These are phyloP conservation scores for Sminthopsis crassicaudata DNA, from an alignment of 2,113 vertebrate genomes.

Conservation along the genomic window DNA sequence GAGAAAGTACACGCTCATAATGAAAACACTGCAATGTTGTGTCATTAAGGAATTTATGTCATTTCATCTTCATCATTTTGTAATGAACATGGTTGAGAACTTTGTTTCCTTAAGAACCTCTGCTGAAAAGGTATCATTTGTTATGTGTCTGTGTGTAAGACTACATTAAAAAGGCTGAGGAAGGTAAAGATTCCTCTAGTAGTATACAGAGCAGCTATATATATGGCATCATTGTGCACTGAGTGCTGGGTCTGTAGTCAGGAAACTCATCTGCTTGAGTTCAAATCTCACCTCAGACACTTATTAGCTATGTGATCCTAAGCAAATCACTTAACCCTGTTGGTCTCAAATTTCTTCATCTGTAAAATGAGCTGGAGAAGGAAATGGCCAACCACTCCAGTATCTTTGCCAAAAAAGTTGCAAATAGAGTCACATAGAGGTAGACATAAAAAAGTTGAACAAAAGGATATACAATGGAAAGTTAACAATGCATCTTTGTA, in stretches of 20 bases:
- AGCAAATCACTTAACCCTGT: background rate
- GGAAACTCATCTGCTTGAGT: background rate
- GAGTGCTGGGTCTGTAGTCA: background rate
- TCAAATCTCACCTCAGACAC: background rate
- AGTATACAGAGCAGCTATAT: background rate
- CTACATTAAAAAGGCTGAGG: background rate
- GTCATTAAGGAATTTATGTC: background rate
- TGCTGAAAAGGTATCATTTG: background rate
- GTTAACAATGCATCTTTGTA: background rate
- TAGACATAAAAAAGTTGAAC: background rate
- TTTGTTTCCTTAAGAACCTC: background rate
- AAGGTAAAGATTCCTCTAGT: background rate
- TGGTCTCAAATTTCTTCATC: background rate
- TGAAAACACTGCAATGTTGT: slow-evolving; percentile 17
- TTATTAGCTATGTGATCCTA: background rate
- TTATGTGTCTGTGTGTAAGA: background rate
- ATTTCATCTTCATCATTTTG: background rate
- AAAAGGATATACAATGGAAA: background rate
- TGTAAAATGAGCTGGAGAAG: background rate
- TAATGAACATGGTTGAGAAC: background rate
- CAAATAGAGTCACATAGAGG: background rate
- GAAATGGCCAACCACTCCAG: background rate
- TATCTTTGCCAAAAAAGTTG: background rate
- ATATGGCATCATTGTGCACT: background rate
- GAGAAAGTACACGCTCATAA: background rate